Evolutionary conservation across 2,113 vertebrate genomes (phyloP).

Genomic region (Ptychochromis oligacanthus): DNA sequence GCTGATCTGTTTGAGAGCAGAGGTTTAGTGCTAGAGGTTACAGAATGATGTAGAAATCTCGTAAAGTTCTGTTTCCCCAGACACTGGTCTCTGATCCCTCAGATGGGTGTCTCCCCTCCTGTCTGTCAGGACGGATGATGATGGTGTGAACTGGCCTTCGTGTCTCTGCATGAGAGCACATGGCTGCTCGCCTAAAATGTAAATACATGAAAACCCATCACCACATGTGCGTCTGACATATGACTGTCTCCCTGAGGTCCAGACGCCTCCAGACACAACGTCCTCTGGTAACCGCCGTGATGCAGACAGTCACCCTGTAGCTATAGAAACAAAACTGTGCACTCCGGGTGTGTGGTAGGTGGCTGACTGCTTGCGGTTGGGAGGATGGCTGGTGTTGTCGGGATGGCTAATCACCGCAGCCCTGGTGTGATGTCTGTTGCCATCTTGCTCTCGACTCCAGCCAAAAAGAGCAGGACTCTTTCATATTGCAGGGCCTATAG

Average conservation of each 20-base stretch:
- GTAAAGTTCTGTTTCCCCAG: not conserved
- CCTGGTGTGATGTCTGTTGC: constrained; percentile 72
- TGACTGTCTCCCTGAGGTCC: constrained; percentile 47
- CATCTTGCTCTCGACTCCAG: constrained; percentile 44
- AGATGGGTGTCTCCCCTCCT: not conserved
- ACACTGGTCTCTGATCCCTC: not conserved
- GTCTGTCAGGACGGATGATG: not conserved
- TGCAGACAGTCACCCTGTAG: constrained; percentile 60
- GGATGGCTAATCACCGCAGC: constrained; percentile 50
- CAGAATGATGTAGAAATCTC: not conserved
- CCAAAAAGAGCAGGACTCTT: constrained; percentile 38
- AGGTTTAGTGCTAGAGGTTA: not conserved
- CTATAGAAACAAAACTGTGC: constrained; percentile 64
- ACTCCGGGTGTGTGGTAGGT: constrained; percentile 56
- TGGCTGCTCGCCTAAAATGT: constrained; percentile 21
- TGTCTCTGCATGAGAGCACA: constrained; percentile 4
- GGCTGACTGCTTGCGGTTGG: constrained; percentile 53
- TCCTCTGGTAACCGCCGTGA: constrained; percentile 58
- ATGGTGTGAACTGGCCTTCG: not conserved
- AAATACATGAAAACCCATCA: constrained; percentile 27
- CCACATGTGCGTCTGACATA: constrained; percentile 56
- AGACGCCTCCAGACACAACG: constrained; percentile 58
- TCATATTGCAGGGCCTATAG: constrained; percentile 33
- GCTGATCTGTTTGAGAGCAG: not conserved
- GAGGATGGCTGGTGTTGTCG: constrained; percentile 39